Evolutionary conservation across 2,888 invertebrate species (phyloP).

Genomic region (Lochmaea crataegi): DNA sequence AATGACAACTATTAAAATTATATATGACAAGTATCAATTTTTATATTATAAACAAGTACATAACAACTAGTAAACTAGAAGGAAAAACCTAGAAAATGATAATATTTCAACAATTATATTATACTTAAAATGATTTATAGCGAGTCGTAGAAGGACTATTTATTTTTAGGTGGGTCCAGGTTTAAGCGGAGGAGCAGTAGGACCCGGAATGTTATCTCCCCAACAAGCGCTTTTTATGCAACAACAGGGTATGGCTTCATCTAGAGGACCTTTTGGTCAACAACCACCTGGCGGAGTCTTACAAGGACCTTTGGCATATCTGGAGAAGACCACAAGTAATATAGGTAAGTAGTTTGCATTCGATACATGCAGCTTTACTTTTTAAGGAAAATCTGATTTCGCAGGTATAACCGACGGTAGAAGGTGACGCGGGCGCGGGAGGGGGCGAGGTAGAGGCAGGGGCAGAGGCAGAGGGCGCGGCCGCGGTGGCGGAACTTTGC

Average conservation of each 20-base stretch:
- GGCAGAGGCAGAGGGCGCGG: conserved; percentile 85
- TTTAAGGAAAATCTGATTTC: conserved; percentile 46
- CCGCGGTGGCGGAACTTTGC: conserved; percentile 65
- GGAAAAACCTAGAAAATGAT: too few relatives aligned
- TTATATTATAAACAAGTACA: too few relatives aligned
- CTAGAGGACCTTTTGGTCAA: conserved; percentile 68
- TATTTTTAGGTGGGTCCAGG: conserved; percentile 60
- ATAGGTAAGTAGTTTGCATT: conserved; percentile 70
- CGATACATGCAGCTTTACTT: conserved; percentile 30
- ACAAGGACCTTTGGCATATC: conserved; percentile 86
- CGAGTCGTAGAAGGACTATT: not conserved
- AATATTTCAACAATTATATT: too few relatives aligned
- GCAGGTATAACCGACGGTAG: conserved; percentile 83
- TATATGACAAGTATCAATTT: too few relatives aligned
- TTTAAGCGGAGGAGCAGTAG: conserved; percentile 58
- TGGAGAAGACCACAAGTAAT: conserved; percentile 92
- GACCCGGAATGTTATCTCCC: conserved; percentile 63
- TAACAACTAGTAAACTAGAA: too few relatives aligned
- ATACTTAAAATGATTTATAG: not conserved
- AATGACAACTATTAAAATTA: too few relatives aligned
- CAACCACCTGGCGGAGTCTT: conserved; percentile 69
- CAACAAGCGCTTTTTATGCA: conserved; percentile 71
- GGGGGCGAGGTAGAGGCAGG: conserved; percentile 80
- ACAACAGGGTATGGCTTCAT: conserved; percentile 69
- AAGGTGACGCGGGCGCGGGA: conserved; percentile 89